Percentiles rank a stretch among this genome's conserved stretches.
These are phyloP conservation scores for Pitangus sulphuratus DNA, from an alignment of 2,797 vertebrate genomes.

Conservation along the genomic window DNA sequence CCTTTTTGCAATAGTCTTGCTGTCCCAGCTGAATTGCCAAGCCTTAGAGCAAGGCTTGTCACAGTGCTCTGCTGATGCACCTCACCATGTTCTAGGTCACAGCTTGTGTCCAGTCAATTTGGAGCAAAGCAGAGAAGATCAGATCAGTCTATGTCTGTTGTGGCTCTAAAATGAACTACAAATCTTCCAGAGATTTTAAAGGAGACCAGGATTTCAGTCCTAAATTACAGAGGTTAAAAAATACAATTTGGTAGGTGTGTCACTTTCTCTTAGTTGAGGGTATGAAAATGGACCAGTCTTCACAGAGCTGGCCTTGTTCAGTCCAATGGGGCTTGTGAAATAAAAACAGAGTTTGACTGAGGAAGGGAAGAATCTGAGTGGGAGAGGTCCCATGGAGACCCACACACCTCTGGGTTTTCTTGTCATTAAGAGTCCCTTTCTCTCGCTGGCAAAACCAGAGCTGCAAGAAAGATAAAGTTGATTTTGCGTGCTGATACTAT, in stretches of 20 bases:
- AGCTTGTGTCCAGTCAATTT: background rate
- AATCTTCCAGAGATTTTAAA: background rate
- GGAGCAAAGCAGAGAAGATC: background rate
- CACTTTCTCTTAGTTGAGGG: background rate
- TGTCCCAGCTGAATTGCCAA: background rate
- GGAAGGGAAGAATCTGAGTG: background rate
- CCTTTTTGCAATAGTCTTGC: background rate
- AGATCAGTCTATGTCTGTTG: background rate
- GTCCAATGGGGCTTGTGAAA: background rate
- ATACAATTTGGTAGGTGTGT: background rate
- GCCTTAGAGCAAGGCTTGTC: background rate
- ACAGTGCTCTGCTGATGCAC: background rate
- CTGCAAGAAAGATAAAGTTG: background rate
- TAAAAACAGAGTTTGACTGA: background rate
- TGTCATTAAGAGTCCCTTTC: background rate
- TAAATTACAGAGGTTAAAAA: background rate
- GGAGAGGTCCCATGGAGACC: background rate
- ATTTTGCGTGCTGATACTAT: background rate
- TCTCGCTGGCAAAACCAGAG: background rate
- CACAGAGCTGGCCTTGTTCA: background rate
- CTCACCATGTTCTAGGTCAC: background rate
- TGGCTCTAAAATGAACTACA: background rate
- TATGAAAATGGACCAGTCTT: background rate
- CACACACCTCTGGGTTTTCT: background rate
- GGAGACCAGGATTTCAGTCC: background rate